Evolutionary conservation across 2,888 invertebrate genomes (phyloP).

Genomic region (Acanthoscelides obtectus): DNA sequence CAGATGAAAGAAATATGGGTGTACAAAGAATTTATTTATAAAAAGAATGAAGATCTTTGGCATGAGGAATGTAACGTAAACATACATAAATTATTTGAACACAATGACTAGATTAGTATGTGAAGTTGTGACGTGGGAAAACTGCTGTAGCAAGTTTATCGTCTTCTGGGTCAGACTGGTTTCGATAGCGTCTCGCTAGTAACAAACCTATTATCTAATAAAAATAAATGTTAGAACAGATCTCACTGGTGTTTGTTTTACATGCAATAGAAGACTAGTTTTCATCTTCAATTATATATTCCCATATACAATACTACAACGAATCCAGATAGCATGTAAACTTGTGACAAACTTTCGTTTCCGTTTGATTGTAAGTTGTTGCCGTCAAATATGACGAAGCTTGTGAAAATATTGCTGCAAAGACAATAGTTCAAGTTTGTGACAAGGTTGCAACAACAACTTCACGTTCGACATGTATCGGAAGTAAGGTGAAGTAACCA

Average conservation of each 20-base stretch:
- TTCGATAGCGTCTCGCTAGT: constrained; percentile 74
- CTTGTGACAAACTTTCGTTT: too few relatives aligned
- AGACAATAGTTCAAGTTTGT: too few relatives aligned
- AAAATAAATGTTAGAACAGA: constrained; percentile 2
- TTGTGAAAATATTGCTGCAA: too few relatives aligned
- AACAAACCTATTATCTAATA: constrained; percentile 76
- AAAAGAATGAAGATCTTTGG: background rate
- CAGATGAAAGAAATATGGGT: background rate
- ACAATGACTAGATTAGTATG: constrained; percentile 41
- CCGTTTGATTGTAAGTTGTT: too few relatives aligned
- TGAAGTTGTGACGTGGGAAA: constrained; percentile 55
- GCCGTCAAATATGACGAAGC: too few relatives aligned
- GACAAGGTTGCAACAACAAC: too few relatives aligned
- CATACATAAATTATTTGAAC: background rate
- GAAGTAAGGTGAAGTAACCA: too few relatives aligned
- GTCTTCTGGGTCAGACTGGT: constrained; percentile 71
- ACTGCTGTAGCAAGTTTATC: constrained; percentile 65
- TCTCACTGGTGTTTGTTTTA: background rate
- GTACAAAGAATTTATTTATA: background rate
- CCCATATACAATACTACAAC: background rate
- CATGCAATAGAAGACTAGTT: background rate
- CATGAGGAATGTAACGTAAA: background rate
- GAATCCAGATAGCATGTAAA: too few relatives aligned
- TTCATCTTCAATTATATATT: background rate
- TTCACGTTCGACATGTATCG: too few relatives aligned